Evolutionary conservation across 2,113 vertebrate genomes (phyloP), one percentile per base, ranked within the genome.

Genomic region (Eublepharis macularius): DNA sequence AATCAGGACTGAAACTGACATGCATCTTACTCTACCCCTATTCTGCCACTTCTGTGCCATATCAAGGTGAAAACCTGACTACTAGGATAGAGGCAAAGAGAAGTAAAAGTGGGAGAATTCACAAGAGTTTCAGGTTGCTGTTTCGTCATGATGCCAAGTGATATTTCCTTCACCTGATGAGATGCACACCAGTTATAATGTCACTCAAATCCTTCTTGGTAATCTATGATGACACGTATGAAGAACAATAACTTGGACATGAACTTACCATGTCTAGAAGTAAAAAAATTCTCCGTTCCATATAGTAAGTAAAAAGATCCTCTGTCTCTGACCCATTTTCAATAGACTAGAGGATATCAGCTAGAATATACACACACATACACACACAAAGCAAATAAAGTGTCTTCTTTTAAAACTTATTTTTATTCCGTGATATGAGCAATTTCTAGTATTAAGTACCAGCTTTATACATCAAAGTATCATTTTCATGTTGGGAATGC

Each of bases 281-380:
- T 99, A 99, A 86, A 99, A 98, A 83, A 98, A 99, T 92, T 99
- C 99, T 93, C 99, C 95, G 95, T 99, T 99, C 68, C 99, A 97
- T 76, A 98, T 99, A 77, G 99, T 99, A 89, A 98, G 98, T 97
- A n/a, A n/a, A n/a, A n/a, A n/a, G n/a, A n/a, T 99, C 99, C 95
- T 99, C 99, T 0, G 99, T 99, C 93, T 99, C 92, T 99, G 99
- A 74, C 99, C 99, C 83, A 99, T 99, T 97, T 99, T 99, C 95
- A 99, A 94, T 79, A 99, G 95, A 94, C 99, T 99, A 88, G 99
- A 99, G 0, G 99, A 99, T 78, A 98, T 98, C 94, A 99, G 97
- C 99, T 99, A 90, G 13, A 80, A 90, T 91, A 87, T 49, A 83
- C 41, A 78, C 26, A 70, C 24, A 10, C 1, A 41, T 2, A 84